Evolutionary conservation across 1,140 invertebrate genomes (phyloP).

Genomic region (Drosophila sp.): DNA sequence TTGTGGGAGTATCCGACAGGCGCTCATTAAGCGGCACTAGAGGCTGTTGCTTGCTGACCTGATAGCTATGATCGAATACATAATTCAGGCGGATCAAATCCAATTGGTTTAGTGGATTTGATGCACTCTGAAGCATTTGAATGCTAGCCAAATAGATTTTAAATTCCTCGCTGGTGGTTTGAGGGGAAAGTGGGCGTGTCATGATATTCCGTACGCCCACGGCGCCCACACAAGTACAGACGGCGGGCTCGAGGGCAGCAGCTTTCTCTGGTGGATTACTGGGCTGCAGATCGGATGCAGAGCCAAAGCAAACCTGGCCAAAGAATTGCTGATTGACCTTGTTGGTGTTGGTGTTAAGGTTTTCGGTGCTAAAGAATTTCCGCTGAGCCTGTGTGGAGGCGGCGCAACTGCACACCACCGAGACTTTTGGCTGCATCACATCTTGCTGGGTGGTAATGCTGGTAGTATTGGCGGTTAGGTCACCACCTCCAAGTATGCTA

Average conservation of each 20-base stretch:
- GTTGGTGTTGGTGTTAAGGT: conserved; percentile 64
- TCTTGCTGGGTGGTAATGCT: conserved; percentile 35
- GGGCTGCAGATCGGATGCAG: conserved; percentile 75
- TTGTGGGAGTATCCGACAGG: conserved; percentile 62
- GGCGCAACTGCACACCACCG: conserved; percentile 59
- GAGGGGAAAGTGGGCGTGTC: conserved; percentile 85
- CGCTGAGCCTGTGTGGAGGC: conserved; percentile 82
- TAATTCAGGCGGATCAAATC: conserved; percentile 85
- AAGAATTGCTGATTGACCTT: conserved; percentile 39
- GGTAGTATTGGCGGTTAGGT: conserved; percentile 10
- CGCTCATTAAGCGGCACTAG: conserved; percentile 57
- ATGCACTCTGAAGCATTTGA: conserved; percentile 87
- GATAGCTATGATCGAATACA: conserved; percentile 85
- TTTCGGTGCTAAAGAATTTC: conserved; percentile 82
- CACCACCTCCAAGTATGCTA: conserved; percentile 61
- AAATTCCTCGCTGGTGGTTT: conserved; percentile 87
- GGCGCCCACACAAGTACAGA: conserved; percentile 75
- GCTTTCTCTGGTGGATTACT: conserved; percentile 40
- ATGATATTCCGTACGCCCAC: conserved; percentile 84
- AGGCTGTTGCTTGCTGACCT: conserved; percentile 61
- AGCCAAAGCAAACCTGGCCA: conserved; percentile 72
- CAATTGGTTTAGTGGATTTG: conserved; percentile 85
- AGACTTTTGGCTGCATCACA: conserved; percentile 57
- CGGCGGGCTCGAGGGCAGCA: conserved; percentile 20
- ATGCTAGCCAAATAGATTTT: conserved; percentile 88